These are phyloP conservation scores for Denticeps clupeoides DNA, from an alignment of 2,797 vertebrate genomes.

Conservation along the genomic window DNA sequence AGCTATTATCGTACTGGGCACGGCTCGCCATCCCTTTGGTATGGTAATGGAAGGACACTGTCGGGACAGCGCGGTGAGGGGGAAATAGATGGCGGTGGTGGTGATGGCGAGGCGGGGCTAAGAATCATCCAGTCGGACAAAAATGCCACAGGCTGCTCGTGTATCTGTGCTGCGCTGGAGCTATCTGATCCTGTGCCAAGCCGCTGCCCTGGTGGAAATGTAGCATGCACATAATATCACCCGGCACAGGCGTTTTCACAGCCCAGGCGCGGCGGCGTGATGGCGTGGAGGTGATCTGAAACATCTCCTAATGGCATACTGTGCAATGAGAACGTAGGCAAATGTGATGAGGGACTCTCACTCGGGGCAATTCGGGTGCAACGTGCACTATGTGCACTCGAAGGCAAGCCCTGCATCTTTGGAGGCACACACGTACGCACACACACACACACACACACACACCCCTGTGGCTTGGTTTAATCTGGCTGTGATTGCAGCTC, in stretches of 20 bases:
- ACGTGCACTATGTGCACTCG: too few species aligned
- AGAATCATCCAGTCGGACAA: constrained; percentile 25
- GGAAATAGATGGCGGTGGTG: constrained; percentile 1
- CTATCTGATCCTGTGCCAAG: constrained; percentile 27
- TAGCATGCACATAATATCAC: constrained; percentile 18
- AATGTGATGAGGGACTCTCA: too few species aligned
- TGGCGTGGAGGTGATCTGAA: too few species aligned
- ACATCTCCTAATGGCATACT: too few species aligned
- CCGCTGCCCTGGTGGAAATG: constrained; percentile 12
- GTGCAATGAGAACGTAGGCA: too few species aligned
- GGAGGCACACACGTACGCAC: neutral
- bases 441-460: constrained; percentile 1
- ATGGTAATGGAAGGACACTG: constrained; percentile 40
- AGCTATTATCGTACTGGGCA: constrained; percentile 21
- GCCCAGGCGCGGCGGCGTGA: constrained; percentile 1
- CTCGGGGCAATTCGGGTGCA: too few species aligned
- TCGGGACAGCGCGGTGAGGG: constrained; percentile 21
- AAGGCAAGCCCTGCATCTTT: neutral
- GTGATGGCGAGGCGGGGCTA: neutral
- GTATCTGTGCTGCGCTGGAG: constrained; percentile 35
- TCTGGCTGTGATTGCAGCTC: constrained; percentile 7
- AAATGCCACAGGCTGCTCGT: constrained; percentile 48
- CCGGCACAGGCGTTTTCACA: constrained; percentile 7
- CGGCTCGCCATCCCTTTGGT: constrained; percentile 34
- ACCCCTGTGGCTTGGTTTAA: constrained; percentile 9